Evolutionary conservation across 2,113 vertebrate species (phyloP), one percentile per base, ranked within the genome.

Genomic region (Anseranas semipalmata): DNA sequence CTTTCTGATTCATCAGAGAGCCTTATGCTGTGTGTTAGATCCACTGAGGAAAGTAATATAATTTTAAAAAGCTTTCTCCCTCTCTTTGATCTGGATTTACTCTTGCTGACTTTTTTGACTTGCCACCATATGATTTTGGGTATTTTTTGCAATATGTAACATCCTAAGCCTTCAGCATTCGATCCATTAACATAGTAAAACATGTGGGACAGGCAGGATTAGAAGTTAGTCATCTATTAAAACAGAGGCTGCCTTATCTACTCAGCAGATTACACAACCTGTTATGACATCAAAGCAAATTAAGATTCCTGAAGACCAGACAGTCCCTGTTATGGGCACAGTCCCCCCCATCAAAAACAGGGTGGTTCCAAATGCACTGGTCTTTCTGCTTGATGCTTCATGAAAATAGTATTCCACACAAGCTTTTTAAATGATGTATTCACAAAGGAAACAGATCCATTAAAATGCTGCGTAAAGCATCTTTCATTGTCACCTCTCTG

Each of bases 231-330:
- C 65, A 96, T 76, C 71, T 89, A 70, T 70, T 24, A 82, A 60
- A 55, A 83, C 30, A 78, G 93, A 66, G 71, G 39, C 85, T 89
- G 90, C 45, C 91, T 95, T 96, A 97, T 85, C 96, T 89, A 83
- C 58, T 76, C 71, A 55, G 90, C 32, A 91, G 90, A 97, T 73
- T 95, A 39, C 87, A 96, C 86, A 97, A 88, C 67, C 75, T 45
- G 50, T 48, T 92, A 67, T 8, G 67, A 90, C 89, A 96, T 88
- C 88, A 96, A 94, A 94, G 95, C 6, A 77, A 84, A 80, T 63
- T 25, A 37, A 76, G 67, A 81, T 46, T 91, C 33, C 66, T 70
- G 56, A 75, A 89, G 83, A 94, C 88, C 94, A 94, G 79, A 78
- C 63, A 56, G 53, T 30, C 58, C 43, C 83, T 72, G 85, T 68